These are phyloP conservation scores for Lethrus apterus DNA, from an alignment of 1,140 invertebrate genomes.

Conservation along the genomic window DNA sequence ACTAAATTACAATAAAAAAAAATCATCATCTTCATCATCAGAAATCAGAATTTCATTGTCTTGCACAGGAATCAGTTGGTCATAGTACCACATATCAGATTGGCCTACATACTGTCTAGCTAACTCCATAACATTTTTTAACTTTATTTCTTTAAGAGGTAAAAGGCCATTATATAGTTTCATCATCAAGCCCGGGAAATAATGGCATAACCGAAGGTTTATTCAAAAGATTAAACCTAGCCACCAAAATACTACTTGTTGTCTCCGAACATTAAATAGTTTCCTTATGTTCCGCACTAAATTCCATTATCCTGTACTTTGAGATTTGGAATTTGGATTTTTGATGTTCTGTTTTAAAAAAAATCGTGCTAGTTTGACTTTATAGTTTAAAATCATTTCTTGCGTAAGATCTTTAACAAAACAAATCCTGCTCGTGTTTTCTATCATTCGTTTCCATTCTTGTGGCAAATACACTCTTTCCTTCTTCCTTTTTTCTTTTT, in stretches of 20 bases:
- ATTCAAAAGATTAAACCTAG: background rate
- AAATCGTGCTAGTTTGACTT: background rate
- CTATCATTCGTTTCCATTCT: slow-evolving; percentile 5
- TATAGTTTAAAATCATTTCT: background rate
- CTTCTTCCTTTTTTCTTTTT: slow-evolving; percentile 14
- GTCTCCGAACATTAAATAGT: background rate
- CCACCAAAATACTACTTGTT: background rate
- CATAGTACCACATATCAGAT: slow-evolving; percentile 1
- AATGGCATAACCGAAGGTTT: background rate
- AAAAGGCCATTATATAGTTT: background rate
- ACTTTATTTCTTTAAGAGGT: background rate
- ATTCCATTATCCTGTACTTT: slow-evolving; percentile 4
- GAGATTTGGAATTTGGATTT: background rate
- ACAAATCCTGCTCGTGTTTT: background rate
- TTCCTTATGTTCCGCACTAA: background rate
- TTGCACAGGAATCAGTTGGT: background rate
- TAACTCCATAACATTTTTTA: background rate
- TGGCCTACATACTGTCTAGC: slow-evolving; percentile 1
- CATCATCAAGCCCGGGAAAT: too few relatives aligned
- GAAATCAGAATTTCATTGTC: background rate
- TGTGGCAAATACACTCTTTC: background rate
- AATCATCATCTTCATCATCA: background rate
- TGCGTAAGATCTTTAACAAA: background rate
- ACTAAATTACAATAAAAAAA: too few relatives aligned
- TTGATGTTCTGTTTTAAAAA: background rate